These are phyloP conservation scores for Buphagus erythrorhynchus DNA, from an alignment of 2,797 vertebrate genomes.

Conservation along the genomic window DNA sequence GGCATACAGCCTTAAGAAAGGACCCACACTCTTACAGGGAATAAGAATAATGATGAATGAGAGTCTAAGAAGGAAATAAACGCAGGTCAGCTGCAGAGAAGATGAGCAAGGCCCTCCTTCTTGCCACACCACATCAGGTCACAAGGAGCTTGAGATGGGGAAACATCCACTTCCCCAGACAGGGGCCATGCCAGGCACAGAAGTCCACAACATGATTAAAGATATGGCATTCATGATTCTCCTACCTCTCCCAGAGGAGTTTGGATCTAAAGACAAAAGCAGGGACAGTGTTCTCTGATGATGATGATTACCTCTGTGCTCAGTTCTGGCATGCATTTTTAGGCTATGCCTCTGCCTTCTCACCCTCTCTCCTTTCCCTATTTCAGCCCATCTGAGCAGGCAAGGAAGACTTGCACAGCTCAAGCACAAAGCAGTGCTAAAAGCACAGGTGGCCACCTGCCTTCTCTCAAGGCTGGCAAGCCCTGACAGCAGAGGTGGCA, in stretches of 20 bases:
- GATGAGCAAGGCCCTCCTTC: neutral
- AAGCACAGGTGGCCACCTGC: neutral
- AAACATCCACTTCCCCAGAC: neutral
- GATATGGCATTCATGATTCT: neutral
- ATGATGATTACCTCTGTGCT: neutral
- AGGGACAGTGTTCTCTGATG: neutral
- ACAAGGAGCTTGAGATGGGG: neutral
- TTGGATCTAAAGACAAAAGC: neutral
- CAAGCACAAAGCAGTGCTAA: neutral
- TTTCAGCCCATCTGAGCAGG: neutral
- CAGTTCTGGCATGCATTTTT: neutral
- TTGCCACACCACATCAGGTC: neutral
- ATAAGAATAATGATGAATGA: neutral
- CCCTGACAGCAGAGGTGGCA: neutral
- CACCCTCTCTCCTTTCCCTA: neutral
- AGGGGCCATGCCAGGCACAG: rapidly evolving
- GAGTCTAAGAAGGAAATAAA: neutral
- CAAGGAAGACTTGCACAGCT: neutral
- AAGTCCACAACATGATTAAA: neutral
- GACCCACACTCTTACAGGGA: neutral
- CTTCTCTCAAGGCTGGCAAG: neutral
- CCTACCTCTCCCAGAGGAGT: neutral
- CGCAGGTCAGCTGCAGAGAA: neutral
- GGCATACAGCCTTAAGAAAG: neutral
- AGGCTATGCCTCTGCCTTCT: neutral